Evolutionary conservation across 1,140 invertebrate genomes (phyloP).

Genomic region (Saccostrea echinata): DNA sequence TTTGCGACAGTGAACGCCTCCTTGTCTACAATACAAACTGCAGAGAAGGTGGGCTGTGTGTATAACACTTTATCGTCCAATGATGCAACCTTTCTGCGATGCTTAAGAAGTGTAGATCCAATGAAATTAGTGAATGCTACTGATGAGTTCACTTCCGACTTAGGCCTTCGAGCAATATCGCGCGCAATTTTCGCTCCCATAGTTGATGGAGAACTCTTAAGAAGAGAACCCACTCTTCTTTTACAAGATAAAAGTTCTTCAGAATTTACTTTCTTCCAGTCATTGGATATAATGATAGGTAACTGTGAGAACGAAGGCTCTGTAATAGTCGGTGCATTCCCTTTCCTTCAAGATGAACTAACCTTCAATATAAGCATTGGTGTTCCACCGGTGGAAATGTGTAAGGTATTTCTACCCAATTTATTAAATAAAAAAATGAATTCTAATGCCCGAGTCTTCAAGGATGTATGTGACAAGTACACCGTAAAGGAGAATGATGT

Average conservation of each 20-base stretch:
- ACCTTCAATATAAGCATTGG: neutral
- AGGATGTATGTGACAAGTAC: conserved; percentile 55
- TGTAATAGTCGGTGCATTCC: conserved; percentile 10
- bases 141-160: neutral
- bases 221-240: neutral
- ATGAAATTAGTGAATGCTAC: conserved; percentile 16
- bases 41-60: neutral
- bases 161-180: too few species aligned
- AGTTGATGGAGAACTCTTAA: conserved; percentile 43
- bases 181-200: neutral
- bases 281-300: conserved; percentile 58
- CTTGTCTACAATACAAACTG: conserved; percentile 44
- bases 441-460: neutral
- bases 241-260: neutral
- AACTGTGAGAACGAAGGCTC: conserved; percentile 52
- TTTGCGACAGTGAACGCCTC: neutral
- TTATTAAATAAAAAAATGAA: conserved; percentile 53
- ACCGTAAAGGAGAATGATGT: neutral
- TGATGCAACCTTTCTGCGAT: conserved; percentile 3
- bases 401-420: neutral
- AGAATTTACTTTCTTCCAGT: conserved; percentile 34
- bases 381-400: neutral
- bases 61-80: neutral
- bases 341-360: neutral
- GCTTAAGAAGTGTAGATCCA: conserved; percentile 8